These are phyloP conservation scores for Hypomecis atomaria DNA, from an alignment of 2,888 invertebrate species.

Conservation along the genomic window DNA sequence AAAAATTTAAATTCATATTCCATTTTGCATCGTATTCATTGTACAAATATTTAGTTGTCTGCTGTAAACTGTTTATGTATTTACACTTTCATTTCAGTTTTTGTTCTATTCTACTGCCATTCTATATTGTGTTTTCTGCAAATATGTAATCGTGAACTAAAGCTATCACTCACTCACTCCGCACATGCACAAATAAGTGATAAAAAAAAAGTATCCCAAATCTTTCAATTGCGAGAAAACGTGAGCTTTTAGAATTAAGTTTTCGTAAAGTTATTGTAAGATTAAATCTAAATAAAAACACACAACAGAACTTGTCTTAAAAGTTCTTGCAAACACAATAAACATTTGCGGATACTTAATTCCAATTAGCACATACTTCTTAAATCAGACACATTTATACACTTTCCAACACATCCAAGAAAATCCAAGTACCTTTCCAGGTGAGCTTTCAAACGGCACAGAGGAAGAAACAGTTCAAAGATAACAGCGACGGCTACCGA, in stretches of 20 bases:
- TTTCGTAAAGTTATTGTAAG: constrained; percentile 8
- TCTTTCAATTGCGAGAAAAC: background rate
- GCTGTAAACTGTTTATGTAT: constrained; percentile 13
- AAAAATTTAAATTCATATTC: constrained; percentile 47
- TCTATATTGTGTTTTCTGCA: too few relatives aligned
- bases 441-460: constrained; percentile 60
- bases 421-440: constrained; percentile 74
- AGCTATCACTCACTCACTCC: too few relatives aligned
- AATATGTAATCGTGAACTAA: too few relatives aligned
- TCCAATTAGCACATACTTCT: constrained; percentile 10
- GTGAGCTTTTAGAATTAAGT: constrained; percentile 12
- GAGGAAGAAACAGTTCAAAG: constrained; percentile 76
- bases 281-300: background rate
- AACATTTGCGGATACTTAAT: constrained; percentile 22
- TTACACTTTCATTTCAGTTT: too few relatives aligned
- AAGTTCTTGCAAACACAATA: background rate
- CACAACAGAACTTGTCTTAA: background rate
- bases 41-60: constrained; percentile 8
- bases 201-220: too few relatives aligned
- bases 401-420: constrained; percentile 43
- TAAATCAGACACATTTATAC: constrained; percentile 17
- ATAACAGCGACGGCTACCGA: constrained; percentile 78
- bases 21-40: constrained; percentile 27
- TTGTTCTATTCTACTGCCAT: too few relatives aligned
- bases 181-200: background rate